Evolutionary conservation across 2,113 vertebrate genomes (phyloP).

Genomic region (Amphiprion ocellaris): DNA sequence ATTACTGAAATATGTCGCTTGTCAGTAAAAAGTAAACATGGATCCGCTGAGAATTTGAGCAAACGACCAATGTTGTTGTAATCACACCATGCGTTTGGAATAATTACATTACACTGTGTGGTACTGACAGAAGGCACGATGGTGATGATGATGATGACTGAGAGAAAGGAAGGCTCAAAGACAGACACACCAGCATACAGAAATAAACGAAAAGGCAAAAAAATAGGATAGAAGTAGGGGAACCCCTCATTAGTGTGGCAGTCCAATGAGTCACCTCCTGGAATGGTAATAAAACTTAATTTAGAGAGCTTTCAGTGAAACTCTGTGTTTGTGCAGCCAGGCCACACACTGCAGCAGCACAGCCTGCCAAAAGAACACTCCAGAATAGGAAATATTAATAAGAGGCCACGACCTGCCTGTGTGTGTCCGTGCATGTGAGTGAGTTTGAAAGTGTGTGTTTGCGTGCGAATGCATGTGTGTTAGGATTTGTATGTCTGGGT

Average conservation of each 20-base stretch:
- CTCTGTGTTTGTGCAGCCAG: conserved; percentile 62
- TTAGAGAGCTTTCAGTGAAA: conserved; percentile 56
- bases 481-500: conserved; percentile 16
- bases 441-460: conserved; percentile 21
- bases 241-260: conserved; percentile 73
- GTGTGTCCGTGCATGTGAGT: conserved; percentile 28
- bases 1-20: not conserved
- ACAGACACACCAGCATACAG: conserved; percentile 7
- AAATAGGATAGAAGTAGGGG: conserved; percentile 48
- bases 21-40: not conserved
- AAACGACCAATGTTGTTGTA: not conserved
- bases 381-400: conserved; percentile 71
- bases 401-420: conserved; percentile 44
- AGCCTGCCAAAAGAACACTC: conserved; percentile 71
- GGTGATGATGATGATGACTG: conserved; percentile 21
- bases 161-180: conserved; percentile 19
- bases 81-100: conserved; percentile 11
- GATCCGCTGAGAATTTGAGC: not conserved
- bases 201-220: conserved; percentile 29
- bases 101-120: not conserved
- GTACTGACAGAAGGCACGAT: not conserved
- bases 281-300: conserved; percentile 67
- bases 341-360: conserved; percentile 68
- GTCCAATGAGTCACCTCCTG: conserved; percentile 69
- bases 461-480: conserved; percentile 10